phyloP scores from a whole-genome alignment of 2,888 invertebrate species.

The Desoria tigrina region DNA sequence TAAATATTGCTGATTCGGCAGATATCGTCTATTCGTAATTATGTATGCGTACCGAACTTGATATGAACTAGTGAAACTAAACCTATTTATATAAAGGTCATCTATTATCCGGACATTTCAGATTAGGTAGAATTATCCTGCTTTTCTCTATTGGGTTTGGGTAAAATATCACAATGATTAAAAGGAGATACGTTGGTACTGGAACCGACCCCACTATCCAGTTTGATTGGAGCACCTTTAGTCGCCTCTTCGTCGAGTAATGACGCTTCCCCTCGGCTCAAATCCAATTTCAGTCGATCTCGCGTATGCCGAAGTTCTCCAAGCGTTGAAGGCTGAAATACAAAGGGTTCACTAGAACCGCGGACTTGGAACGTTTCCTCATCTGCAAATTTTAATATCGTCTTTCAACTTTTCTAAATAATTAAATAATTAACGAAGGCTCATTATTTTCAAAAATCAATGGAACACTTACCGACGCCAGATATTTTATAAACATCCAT shows the following conservation, averaged over 20 bases:
- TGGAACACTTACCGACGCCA: constrained; percentile 41
- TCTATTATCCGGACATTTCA: too few relatives aligned
- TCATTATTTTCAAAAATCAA: not conserved
- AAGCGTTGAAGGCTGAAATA: constrained; percentile 55
- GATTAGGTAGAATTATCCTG: not conserved
- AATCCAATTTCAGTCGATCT: constrained; percentile 70
- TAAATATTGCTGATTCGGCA: too few relatives aligned
- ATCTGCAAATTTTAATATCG: constrained; percentile 2
- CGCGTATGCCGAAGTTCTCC: constrained; percentile 74
- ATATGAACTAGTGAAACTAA: too few relatives aligned
- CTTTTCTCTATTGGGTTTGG: constrained; percentile 40
- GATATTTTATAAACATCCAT: constrained; percentile 53
- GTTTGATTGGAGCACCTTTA: constrained; percentile 27
- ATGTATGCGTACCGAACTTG: too few relatives aligned
- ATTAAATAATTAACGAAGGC: not conserved
- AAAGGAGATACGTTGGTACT: constrained; percentile 50
- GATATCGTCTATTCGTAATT: too few relatives aligned
- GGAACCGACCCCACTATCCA: constrained; percentile 53
- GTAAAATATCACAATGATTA: constrained; percentile 45
- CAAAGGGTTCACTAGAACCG: constrained; percentile 45
- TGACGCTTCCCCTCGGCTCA: constrained; percentile 55
- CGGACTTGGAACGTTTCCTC: constrained; percentile 38
- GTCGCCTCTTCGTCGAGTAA: constrained; percentile 42
- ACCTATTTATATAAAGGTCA: too few relatives aligned
- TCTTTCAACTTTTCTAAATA: not conserved